These are phyloP conservation scores for Actinostola sp. DNA, from an alignment of 92 coral and sea anemone species.

Conservation along the genomic window DNA sequence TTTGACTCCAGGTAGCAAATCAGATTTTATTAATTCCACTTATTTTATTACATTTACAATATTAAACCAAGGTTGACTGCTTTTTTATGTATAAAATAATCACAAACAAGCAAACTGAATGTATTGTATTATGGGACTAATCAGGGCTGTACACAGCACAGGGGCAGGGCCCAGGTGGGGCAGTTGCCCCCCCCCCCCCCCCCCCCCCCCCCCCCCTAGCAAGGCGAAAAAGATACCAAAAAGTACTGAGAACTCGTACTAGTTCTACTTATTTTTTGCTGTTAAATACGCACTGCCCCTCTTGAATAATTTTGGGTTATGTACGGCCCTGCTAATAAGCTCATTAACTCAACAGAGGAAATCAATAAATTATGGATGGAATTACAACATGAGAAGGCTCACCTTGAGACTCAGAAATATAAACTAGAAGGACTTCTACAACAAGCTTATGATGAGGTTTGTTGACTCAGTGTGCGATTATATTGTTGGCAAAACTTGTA, in stretches of 20 bases:
- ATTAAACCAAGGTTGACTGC: neutral
- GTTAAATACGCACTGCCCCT: neutral
- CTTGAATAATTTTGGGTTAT: neutral
- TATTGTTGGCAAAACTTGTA: neutral
- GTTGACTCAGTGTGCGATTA: neutral
- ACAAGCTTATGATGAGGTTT: conserved; percentile 72
- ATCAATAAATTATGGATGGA: conserved; percentile 79
- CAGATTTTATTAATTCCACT: neutral
- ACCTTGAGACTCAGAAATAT: conserved; percentile 65
- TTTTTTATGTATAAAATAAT: too few relatives aligned
- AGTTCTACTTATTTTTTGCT: neutral
- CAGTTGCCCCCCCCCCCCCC: too few relatives aligned
- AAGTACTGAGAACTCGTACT: too few relatives aligned
- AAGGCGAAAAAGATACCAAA: too few relatives aligned
- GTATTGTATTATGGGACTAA: too few relatives aligned
- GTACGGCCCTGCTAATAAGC: neutral
- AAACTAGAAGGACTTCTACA: conserved; percentile 71
- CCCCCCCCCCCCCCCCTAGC: too few relatives aligned
- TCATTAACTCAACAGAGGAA: conserved; percentile 49
- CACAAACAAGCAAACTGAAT: neutral
- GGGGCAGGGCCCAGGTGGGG: too few relatives aligned
- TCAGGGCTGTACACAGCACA: too few relatives aligned
- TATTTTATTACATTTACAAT: too few relatives aligned
- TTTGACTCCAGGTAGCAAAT: conserved; percentile 61
- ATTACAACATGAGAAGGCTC: conserved; percentile 65